Conservation (phyloP, 2,888 invertebrate genomes). For the Dermolepida albohirtum region DNA sequence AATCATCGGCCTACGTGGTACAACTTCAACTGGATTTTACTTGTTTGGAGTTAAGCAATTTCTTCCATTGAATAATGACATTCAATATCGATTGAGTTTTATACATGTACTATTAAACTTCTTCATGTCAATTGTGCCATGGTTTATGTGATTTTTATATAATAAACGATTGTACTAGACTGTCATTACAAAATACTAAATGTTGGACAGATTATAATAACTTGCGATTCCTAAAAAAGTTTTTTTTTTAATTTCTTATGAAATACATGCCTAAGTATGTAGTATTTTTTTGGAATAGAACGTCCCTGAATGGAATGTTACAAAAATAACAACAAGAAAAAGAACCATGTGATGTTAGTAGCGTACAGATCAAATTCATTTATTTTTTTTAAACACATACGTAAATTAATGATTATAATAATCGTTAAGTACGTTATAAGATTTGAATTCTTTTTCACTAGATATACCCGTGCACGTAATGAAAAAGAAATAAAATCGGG, state of each 20-base stretch:
- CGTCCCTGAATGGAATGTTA: constrained; percentile 2
- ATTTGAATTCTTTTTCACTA: constrained; percentile 61
- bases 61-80: too few relatives aligned
- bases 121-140: too few relatives aligned
- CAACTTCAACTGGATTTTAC: too few relatives aligned
- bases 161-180: too few relatives aligned
- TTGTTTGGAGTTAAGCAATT: too few relatives aligned
- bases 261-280: neutral
- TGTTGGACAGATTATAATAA: too few relatives aligned
- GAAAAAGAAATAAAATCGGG: constrained; percentile 58
- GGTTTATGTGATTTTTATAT: too few relatives aligned
- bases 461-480: constrained; percentile 53
- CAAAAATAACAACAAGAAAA: constrained; percentile 5
- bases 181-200: too few relatives aligned
- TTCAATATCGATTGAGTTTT: too few relatives aligned
- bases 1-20: too few relatives aligned
- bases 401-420: constrained; percentile 35
- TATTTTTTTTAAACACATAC: constrained; percentile 18
- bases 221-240: too few relatives aligned
- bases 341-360: neutral
- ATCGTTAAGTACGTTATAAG: constrained; percentile 38
- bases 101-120: too few relatives aligned
- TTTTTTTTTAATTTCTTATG: neutral
- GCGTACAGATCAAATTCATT: constrained; percentile 15
- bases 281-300: constrained; percentile 16